Evolutionary conservation across 2,113 vertebrate genomes (phyloP).

Genomic region (Diadophis punctatus): DNA sequence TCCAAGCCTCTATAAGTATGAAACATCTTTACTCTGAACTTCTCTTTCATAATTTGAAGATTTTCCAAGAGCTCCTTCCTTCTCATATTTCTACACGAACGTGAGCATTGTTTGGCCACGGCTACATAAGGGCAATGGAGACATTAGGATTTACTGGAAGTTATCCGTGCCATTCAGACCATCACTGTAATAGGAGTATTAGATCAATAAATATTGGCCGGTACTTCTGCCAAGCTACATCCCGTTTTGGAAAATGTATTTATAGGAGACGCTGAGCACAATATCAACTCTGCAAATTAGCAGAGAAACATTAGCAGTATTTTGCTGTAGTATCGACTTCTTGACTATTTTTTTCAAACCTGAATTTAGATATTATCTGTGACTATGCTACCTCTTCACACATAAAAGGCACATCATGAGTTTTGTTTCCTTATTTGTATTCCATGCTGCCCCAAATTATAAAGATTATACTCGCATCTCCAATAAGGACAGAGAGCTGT

Average conservation of each 20-base stretch:
- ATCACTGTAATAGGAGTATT: background rate
- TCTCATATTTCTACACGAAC: background rate
- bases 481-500: background rate
- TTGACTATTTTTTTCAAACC: background rate
- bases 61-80: background rate
- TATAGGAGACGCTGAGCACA: background rate
- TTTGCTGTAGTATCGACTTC: background rate
- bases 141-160: conserved; percentile 4
- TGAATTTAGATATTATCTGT: background rate
- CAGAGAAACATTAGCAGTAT: background rate
- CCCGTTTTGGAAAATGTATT: background rate
- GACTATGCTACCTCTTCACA: background rate
- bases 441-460: background rate
- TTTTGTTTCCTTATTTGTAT: background rate
- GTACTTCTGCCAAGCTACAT: background rate
- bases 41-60: background rate
- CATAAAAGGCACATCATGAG: background rate
- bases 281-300: rapidly evolving
- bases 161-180: background rate
- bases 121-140: background rate
- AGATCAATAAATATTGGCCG: background rate
- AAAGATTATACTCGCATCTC: background rate
- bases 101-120: background rate
- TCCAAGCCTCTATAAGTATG: conserved; percentile 11
- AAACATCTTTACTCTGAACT: background rate